Percentiles rank a stretch among this genome's conserved stretches.
Conservation (phyloP, 2,113 vertebrate genomes). For the Oryzias melastigma region DNA sequence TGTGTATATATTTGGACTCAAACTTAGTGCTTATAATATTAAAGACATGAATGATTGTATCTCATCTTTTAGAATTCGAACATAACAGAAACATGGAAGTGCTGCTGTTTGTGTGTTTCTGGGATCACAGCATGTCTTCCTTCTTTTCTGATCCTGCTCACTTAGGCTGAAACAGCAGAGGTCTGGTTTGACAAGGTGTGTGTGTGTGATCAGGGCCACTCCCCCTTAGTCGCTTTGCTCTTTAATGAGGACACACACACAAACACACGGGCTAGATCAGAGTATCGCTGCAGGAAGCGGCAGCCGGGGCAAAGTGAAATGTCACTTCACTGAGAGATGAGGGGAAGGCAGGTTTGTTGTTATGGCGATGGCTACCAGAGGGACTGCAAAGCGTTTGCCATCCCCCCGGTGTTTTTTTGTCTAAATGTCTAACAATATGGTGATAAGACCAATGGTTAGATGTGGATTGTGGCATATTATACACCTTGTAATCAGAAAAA, state of each 20-base stretch:
- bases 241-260: conserved; percentile 68
- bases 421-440: too few species aligned
- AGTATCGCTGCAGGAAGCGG: conserved; percentile 71
- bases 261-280: conserved; percentile 60
- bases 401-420: not conserved
- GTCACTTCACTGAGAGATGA: conserved; percentile 64
- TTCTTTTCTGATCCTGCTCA: conserved; percentile 18
- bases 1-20: too few species aligned
- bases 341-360: conserved; percentile 45
- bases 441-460: too few species aligned
- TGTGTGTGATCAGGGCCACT: conserved; percentile 55
- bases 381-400: conserved; percentile 6
- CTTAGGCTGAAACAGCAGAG: conserved; percentile 45
- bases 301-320: conserved; percentile 73
- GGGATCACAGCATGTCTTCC: not conserved
- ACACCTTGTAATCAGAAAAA: too few species aligned
- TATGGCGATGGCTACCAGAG: conserved; percentile 46
- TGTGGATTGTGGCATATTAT: too few species aligned
- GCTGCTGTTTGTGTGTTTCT: not conserved
- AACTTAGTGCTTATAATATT: too few species aligned
- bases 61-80: too few species aligned
- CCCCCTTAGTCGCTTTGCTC: conserved; percentile 37
- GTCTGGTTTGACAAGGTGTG: conserved; percentile 62
- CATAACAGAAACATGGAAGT: not conserved
- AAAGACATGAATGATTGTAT: too few species aligned